Percentiles rank a stretch among this genome's conserved stretches.
Evolutionary conservation across 2,888 invertebrate species (phyloP).

Genomic region (Drosophila pegasa): DNA sequence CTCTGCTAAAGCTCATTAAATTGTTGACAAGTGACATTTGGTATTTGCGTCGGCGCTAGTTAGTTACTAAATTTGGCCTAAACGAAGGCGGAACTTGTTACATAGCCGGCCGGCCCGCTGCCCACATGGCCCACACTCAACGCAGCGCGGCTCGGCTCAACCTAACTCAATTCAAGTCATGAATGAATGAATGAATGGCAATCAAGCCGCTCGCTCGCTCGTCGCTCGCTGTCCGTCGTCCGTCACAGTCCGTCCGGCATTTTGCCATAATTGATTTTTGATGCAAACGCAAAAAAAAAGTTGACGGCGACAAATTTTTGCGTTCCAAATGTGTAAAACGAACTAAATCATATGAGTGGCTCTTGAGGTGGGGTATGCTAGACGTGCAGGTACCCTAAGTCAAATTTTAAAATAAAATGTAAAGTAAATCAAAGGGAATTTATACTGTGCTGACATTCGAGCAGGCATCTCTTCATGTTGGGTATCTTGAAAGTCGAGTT

Average conservation of each 20-base stretch:
- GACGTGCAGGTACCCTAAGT: neutral
- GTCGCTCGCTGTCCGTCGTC: slow-evolving; percentile 27
- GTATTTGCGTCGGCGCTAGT: slow-evolving; percentile 69
- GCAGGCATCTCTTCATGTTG: no score
- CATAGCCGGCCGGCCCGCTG: slow-evolving; percentile 74
- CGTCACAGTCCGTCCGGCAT: slow-evolving; percentile 37
- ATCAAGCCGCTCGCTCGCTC: slow-evolving; percentile 35
- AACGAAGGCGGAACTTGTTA: slow-evolving; percentile 81
- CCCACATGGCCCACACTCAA: slow-evolving; percentile 62
- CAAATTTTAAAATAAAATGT: neutral
- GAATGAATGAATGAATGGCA: slow-evolving; percentile 70
- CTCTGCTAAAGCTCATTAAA: neutral
- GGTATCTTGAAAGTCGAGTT: no score
- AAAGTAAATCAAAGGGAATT: no score
- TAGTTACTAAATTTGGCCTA: slow-evolving; percentile 81
- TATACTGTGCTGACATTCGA: no score
- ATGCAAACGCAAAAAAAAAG: slow-evolving; percentile 60
- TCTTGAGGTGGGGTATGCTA: no score
- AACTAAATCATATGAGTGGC: slow-evolving; percentile 2
- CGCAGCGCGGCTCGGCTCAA: slow-evolving; percentile 25
- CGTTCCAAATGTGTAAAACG: slow-evolving; percentile 53
- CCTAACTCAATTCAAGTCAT: slow-evolving; percentile 49
- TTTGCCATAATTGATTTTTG: slow-evolving; percentile 77
- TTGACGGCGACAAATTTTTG: slow-evolving; percentile 76
- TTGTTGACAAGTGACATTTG: slow-evolving; percentile 10